Evolutionary conservation across 2,797 vertebrate species (phyloP).

Genomic region (Gallinago nigripennis): DNA sequence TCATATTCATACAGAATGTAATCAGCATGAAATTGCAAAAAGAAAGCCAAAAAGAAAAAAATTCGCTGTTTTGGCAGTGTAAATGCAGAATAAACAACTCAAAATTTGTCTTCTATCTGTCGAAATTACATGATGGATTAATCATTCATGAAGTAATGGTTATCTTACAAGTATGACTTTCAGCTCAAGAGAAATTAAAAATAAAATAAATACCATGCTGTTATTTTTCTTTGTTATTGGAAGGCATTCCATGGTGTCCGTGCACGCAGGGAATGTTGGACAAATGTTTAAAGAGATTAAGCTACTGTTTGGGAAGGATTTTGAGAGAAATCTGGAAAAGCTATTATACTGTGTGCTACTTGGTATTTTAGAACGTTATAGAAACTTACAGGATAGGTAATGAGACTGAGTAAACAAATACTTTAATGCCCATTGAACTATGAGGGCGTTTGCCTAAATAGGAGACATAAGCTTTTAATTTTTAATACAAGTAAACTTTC

Average conservation of each 20-base stretch:
- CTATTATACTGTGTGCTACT: neutral
- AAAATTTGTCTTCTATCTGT: neutral
- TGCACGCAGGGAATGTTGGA: neutral
- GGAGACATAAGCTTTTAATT: neutral
- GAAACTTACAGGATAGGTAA: neutral
- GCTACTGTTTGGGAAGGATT: conserved; percentile 22
- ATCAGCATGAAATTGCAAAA: conserved; percentile 1
- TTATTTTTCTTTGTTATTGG: neutral
- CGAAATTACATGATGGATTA: conserved; percentile 8
- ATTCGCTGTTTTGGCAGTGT: neutral
- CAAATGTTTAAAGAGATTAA: conserved; percentile 43
- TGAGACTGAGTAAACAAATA: neutral
- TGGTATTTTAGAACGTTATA: neutral
- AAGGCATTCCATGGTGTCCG: neutral
- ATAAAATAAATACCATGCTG: neutral
- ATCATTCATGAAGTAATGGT: neutral
- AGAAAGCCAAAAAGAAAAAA: neutral
- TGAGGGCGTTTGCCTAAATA: neutral
- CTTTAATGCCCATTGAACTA: neutral
- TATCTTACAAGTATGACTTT: neutral
- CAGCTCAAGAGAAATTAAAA: conserved; percentile 15
- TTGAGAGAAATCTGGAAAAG: neutral
- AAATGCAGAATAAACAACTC: neutral
- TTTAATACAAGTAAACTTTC: neutral
- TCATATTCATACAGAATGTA: conserved; percentile 19